Percentiles rank a stretch among this genome's conserved stretches.
phyloP scores from a whole-genome alignment of 2,888 invertebrate genomes.

The Gandaritis pyraliata region DNA sequence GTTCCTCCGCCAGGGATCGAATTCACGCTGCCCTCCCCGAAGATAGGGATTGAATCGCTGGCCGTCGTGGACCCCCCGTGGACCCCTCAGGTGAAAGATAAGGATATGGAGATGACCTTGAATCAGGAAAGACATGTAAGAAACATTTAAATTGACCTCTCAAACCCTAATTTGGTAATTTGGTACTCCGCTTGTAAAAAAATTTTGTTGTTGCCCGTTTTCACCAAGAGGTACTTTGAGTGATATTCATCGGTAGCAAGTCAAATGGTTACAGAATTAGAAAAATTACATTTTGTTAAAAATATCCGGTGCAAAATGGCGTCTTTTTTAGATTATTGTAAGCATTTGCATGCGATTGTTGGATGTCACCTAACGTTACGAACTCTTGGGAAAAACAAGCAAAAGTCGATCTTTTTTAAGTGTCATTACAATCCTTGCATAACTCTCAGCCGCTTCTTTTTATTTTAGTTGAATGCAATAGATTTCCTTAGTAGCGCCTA shows the following conservation, averaged over 20 bases:
- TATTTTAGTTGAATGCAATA: constrained; percentile 18
- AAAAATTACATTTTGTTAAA: not conserved
- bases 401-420: constrained; percentile 30
- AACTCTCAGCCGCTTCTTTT: constrained; percentile 16
- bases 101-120: constrained; percentile 99
- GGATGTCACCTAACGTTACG: constrained; percentile 17
- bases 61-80: constrained; percentile 99
- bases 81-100: constrained; percentile 98
- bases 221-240: constrained; percentile 16
- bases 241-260: constrained; percentile 1
- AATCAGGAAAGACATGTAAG: constrained; percentile 98
- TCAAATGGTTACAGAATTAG: not conserved
- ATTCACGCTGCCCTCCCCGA: constrained; percentile 99
- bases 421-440: constrained; percentile 32
- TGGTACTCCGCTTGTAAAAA: constrained; percentile 24
- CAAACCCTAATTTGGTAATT: constrained; percentile 32
- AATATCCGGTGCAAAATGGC: not conserved
- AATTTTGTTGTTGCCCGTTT: constrained; percentile 28
- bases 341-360: constrained; percentile 8
- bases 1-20: constrained; percentile 99
- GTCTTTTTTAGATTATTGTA: not conserved
- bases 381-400: constrained; percentile 27
- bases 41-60: constrained; percentile 97
- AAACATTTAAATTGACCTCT: constrained; percentile 30
- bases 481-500: constrained; percentile 17